Evolutionary conservation across 1,140 invertebrate genomes (phyloP), one percentile per base, ranked within the genome.

Genomic region (Paralvinella palmiformis): DNA sequence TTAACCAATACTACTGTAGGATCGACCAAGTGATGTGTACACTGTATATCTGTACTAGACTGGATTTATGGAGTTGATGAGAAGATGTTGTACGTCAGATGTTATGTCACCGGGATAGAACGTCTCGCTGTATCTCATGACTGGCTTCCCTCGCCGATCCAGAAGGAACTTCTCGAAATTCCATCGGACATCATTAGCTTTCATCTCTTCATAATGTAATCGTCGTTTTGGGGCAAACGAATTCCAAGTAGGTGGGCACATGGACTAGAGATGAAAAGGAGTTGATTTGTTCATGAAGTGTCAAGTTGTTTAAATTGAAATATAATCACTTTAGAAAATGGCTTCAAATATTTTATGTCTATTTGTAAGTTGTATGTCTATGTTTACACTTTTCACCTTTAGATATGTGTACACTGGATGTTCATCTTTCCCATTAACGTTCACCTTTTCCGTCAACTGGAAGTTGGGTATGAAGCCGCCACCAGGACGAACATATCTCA

Each of bases 91-190:
- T 2, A 63, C 57, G 62, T 56, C 50, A 24, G 29, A 32, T 31
- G 0, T 15, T 4, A 63, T 57, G 31, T 63, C 62, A 13, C 13
- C n/a, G 3, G 50, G 48, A 15, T 20, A 0, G 37, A 41, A 55
- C 5, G 20, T 63, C n/a, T 55, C 50, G 53, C 53, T 55, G 52
- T 35, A 63, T 15, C 62, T 24, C 37, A 57, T 3, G 6, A 55
- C 27, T 1, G 62, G 4, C n/a, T 35, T 48, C 13, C 85, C 85
- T 35, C 70, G 63, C 24, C 69, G 71, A 65, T 80, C 73, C 4
- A 86, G 78, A 10, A 86, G 71, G 71, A 86, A 85, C 61, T 85
- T 85, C 71, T 87, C 85, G 69, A 83, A 87, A 72, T 86, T 87
- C 85, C 85, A 85, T 33, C 81, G 75, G 33, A 87, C 73, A 70